Base-by-base conservation (phyloP, 2,797 vertebrate species). In the Anisognathus igniventris region DNA sequence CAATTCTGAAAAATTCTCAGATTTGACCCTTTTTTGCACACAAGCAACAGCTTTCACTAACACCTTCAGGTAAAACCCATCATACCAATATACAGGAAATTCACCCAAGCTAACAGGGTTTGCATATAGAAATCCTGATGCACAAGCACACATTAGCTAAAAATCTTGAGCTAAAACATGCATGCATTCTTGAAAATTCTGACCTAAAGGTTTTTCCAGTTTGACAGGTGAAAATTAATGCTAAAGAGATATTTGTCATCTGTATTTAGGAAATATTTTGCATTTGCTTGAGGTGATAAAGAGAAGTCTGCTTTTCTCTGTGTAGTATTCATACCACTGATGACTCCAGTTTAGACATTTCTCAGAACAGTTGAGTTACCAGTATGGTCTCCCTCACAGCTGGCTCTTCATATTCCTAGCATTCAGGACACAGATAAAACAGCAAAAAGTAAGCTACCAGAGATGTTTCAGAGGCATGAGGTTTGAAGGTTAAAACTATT, bases 41-140 rank as follows among this genome's bases (percentile, higher is more conserved):
- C 22, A 27, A 66, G 7, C 21, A 80, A 37, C 8, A 66, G 16
- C 12, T 56, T 12, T 4, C 35, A 79, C 5, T 21, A 72, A 39
- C 16, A 70, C 2, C 14, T 72, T 56, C 21, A 70, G 20, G 22
- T 75, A 48, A 6, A 84, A 12, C 6, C 14, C 12, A 19, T 61
- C 50, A 37, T 40, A 58, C 6, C 8, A 57, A 53, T 5, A 28
- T 19, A 57, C 2, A 65, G 40, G 50, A 68, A 68, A 89, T 57
- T 75, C 37, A 50, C 6, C 14, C 23, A n/a, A 0, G 0, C 27
- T 39, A 42, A 35, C 9, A 10, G 3, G 3, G 3, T 39, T 53
- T 72, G 21, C 5, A 19, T 54, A 15, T 27, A 53, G 15, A 71
- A 77, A 81, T 53, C 13, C 31, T 67, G 37, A 84, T 71, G 24